A percentile compares a stretch with the other conserved stretches of the same genome.
Conservation (phyloP, 1,140 invertebrate genomes). For the Cydia strobilella region DNA sequence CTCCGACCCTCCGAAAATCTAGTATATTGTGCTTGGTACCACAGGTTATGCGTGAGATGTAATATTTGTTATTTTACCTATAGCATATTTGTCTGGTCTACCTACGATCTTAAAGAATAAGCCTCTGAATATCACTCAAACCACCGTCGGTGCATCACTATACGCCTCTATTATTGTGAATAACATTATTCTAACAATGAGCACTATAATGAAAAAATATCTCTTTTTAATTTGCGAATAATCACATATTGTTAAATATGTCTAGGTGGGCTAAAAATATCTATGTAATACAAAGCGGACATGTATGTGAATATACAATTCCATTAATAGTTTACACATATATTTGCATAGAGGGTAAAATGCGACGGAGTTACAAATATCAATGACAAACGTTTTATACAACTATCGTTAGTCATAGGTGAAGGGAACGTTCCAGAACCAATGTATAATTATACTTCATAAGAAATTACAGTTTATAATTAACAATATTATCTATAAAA, state of each 20-base stretch:
- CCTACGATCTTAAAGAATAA: constrained; percentile 35
- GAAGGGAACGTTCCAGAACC: neutral
- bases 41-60: neutral
- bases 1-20: constrained; percentile 25
- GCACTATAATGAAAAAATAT: constrained; percentile 71
- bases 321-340: constrained; percentile 36
- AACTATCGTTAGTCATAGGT: constrained; percentile 16
- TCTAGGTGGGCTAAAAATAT: constrained; percentile 62
- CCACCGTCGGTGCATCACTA: constrained; percentile 40
- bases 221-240: constrained; percentile 69
- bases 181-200: constrained; percentile 45
- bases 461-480: neutral
- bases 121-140: constrained; percentile 41
- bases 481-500: constrained; percentile 5
- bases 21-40: neutral
- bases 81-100: constrained; percentile 1
- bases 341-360: constrained; percentile 46
- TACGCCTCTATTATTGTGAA: constrained; percentile 41
- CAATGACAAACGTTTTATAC: constrained; percentile 20
- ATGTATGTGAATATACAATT: constrained; percentile 57
- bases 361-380: constrained; percentile 45
- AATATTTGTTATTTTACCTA: constrained; percentile 19
- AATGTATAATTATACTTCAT: neutral
- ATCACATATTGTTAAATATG: constrained; percentile 52
- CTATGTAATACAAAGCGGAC: constrained; percentile 61